Evolutionary conservation across 2,113 vertebrate species (phyloP), one percentile per base, ranked within the genome.

Genomic region (Myotis yumanensis): DNA sequence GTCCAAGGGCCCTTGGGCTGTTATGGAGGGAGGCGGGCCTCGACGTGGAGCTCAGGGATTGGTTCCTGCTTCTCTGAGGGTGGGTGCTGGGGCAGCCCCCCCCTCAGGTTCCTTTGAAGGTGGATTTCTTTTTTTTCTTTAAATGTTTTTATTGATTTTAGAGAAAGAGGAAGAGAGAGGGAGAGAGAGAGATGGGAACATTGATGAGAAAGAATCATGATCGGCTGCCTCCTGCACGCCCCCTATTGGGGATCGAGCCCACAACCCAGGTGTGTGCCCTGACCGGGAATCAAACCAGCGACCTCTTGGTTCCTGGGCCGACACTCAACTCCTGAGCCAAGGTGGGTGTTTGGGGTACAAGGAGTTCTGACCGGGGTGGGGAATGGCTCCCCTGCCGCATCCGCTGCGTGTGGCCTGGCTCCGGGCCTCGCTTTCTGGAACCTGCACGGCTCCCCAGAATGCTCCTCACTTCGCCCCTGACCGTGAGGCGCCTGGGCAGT

Each of bases 81-180:
- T 20, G 54, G 54, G 54, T 57, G 54, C 54, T 57, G 54, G 7
- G 20, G 20, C 54, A 22, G 20, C 20, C 54, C 54, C 51, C 51
- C 51, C 16, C 51, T 16, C 51, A 5, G 54, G 54, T n/a, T 52
- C 57, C 86, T 95, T 75, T 79, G 64, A 76, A 92, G 48, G 46
- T 54, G 71, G 32, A 28, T 43, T 72, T 93, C 76, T 66, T 43
- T 54, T 91, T 12, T 88, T 77, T 94, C 92, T 57, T 57, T 57
- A 57, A 57, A 57, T 57, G 20, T 9, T 57, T 23, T 57, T 57
- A 7, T 43, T 43, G 43, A 43, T 43, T 43, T 43, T 43, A 43
- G 6, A 43, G 43, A 43, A 7, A 43, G 43, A 43, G 43, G 43
- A 43, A 43, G 43, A 43, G 43, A 43, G 43, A 43, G 43, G 43